Base-by-base conservation (phyloP, 2,113 vertebrate species). In the Holacanthus passer region DNA sequence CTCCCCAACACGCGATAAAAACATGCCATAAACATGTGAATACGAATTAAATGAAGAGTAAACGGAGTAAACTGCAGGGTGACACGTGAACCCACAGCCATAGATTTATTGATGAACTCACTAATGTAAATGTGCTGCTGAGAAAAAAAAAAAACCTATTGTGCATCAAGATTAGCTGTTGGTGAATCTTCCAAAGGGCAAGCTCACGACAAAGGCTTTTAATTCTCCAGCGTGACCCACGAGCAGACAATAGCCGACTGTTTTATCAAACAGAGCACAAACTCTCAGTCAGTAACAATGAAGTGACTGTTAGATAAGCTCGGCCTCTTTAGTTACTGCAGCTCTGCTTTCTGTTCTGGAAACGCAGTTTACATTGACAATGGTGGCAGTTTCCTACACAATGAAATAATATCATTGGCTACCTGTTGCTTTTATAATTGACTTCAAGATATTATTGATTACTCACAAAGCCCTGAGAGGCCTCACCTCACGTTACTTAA, bases 11-110 rank as follows among this genome's bases (percentile, higher is more conserved):
- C 32, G 43, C 29, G 83, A 89, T 78, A 86, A 85, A 84, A 91
- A 85, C 62, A n/a, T n/a, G n/a, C n/a, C n/a, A n/a, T n/a, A n/a
- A 83, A 79, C 69, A 70, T 60, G 79, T 16, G 45, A 77, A 83
- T 77, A 82, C 84, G 37, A 82, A 77, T 82, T 56, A 69, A 85
- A 88, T 83, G 75, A 74, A 78, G 83, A 83, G 56, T 73, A 82
- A 89, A 89, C 67, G 47, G 74, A 81, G 31, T 72, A 47, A 20
- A 47, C 29, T 41, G 70, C 53, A 50, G 59, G 60, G 47, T 84
- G 83, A 88, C 77, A 75, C 80, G 59, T 79, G 48, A 74, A 85
- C 82, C 31, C 58, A 85, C 60, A 17, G 66, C 11, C 45, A 74
- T 35, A 39, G 84, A 91, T 89, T 82, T 84, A 89, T 87, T 73